Base-by-base conservation (phyloP, 2,888 invertebrate genomes). In the Glyphotaelius pellucidus region DNA sequence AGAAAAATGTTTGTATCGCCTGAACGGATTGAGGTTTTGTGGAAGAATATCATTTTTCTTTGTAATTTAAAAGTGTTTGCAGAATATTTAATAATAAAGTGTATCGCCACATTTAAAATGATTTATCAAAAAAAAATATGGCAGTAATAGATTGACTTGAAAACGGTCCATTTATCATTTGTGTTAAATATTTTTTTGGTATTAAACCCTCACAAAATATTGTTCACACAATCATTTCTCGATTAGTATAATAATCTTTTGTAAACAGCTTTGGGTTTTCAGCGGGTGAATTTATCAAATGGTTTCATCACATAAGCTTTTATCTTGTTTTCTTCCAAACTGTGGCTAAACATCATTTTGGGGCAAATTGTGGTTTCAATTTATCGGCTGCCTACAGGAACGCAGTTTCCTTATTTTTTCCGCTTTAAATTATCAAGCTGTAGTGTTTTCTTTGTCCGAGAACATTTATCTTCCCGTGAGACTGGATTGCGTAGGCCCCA, bases 311-410 rank as follows among this genome's bases (percentile, higher is more conserved):
- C 86, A 30, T 30, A 86, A 30, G 38, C 42, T 42, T 42, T 86
- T 86, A 47, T 86, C 42, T 47, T 47, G 42, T 47, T 86, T 83
- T 42, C 86, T n/a, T 42, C 30, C 86, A 42, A 86, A 86, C 86
- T 42, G 42, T 86, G 42, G 86, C 14, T 47, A 86, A 86, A 86
- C 47, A 42, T 86, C 25, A 67, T 67, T 83, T 47, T 42, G 86
- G 86, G 80, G 80, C 79, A 90, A 90, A 91, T 90, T 90, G 90
- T 91, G 90, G 86, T 90, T 91, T 91, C 91, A 91, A 91, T 91
- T 91, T 91, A 89, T 91, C 86, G 90, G 52, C 90, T 19, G 90
- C 90, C 90, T 81, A 83, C 91, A 32, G 38, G 31, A 80, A 31
- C 25, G 84, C 35, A 85, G 9, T 85, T 89, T 90, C 38, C 47